These are phyloP conservation scores for Falcaria lacertinaria DNA, from an alignment of 2,888 invertebrate species.

Conservation along the genomic window DNA sequence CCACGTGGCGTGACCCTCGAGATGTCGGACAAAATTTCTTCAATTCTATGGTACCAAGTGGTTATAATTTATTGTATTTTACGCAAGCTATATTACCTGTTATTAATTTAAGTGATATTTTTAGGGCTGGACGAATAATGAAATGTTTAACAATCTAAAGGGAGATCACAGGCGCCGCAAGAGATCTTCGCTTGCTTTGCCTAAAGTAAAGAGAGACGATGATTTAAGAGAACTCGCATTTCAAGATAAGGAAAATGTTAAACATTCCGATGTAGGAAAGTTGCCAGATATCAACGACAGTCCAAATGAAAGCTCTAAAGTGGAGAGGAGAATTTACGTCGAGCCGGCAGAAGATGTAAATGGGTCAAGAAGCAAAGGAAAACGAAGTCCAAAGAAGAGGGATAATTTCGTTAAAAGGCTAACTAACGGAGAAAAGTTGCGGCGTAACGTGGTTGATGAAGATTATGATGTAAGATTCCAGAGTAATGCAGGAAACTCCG, in stretches of 20 bases:
- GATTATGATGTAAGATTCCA: constrained; percentile 25
- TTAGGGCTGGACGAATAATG: constrained; percentile 72
- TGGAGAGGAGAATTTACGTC: constrained; percentile 19
- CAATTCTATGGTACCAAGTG: constrained; percentile 83
- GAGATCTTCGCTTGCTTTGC: constrained; percentile 72
- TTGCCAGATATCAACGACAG: constrained; percentile 53
- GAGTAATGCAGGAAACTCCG: constrained; percentile 12
- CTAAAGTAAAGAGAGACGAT: constrained; percentile 72
- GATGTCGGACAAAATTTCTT: constrained; percentile 86
- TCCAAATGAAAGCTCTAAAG: constrained; percentile 23
- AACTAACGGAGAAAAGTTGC: constrained; percentile 52
- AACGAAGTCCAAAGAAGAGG: constrained; percentile 44
- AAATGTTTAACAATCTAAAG: constrained; percentile 57
- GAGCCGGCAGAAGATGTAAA: constrained; percentile 22
- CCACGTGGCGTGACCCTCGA: constrained; percentile 86
- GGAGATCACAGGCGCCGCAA: constrained; percentile 44
- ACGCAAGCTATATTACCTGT: background rate
- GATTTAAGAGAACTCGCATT: constrained; percentile 36
- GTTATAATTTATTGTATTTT: background rate
- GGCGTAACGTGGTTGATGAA: constrained; percentile 39
- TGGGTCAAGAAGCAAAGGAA: constrained; percentile 21
- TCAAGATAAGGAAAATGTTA: constrained; percentile 43
- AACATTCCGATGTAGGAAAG: constrained; percentile 41
- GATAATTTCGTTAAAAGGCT: constrained; percentile 53
- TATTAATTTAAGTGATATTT: constrained; percentile 9